Base-by-base conservation (phyloP, 2,113 vertebrate genomes). In the Psephotus haematonotus region DNA sequence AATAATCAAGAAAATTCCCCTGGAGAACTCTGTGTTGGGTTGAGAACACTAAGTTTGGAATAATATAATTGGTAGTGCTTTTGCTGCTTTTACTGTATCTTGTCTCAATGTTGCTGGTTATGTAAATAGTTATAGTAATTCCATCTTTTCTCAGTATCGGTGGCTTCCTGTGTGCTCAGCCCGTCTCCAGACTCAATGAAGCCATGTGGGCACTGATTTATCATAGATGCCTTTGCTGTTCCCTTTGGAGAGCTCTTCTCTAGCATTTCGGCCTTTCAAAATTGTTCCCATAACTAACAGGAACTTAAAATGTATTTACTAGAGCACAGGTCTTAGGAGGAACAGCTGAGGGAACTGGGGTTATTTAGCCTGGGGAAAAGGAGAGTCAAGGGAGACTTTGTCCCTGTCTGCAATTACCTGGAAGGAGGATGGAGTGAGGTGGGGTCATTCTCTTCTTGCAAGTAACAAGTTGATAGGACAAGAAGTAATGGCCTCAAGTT, bases 81-180 rank as follows among this genome's bases (percentile, higher is more conserved):
- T 75, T 11, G 3, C 23, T 95, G 85, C 88, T 76, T 50, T 75
- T 86, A 59, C 82, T 65, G 55, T 79, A 33, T 67, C 86, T 95
- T 72, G 39, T 50, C 69, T 80, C 75, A 60, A 27, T 29, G 0
- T 33, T 52, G 37, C 78, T 57, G 59, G 52, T 86, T 75, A n/a
- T 82, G 70, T 81, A 95, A 82, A 90, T 87, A 82, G 43, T 49
- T 52, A 22, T 19, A 74, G 70, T 90, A 95, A 96, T 95, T 67
- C 82, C 50, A 31, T 63, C 46, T 77, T 94, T 68, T 71, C 47
- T 83, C 70, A 43, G 71, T 63, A 49, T 89, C 57, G 16, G 16
- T 62, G 13, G 22, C 8, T 3, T 86, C 46, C 49, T 67, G 74
- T 72, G 78, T 29, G n/a, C 55, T 94, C 33, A 27, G n/a, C 53